phyloP scores from a whole-genome alignment of 2,797 vertebrate species.

The Eurystomus glaucurus region DNA sequence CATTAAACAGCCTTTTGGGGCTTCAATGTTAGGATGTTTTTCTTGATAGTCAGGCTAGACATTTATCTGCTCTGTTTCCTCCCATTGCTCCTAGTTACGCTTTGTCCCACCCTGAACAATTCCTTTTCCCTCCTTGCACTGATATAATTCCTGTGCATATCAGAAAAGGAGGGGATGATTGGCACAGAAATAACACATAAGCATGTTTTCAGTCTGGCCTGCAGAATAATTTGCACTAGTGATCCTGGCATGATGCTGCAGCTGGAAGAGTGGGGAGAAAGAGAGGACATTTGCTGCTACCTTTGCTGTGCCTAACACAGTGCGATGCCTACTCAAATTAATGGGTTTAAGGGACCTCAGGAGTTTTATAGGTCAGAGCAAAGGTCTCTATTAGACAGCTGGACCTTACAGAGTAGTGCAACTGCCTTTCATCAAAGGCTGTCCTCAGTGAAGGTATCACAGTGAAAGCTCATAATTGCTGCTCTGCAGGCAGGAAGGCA shows the following conservation, averaged over 20 bases:
- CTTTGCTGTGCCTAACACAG: background rate
- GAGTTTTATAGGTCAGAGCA: background rate
- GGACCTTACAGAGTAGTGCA: background rate
- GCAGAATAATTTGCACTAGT: background rate
- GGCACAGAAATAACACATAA: background rate
- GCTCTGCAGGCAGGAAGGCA: rapidly evolving
- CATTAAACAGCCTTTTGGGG: background rate
- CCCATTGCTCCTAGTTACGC: background rate
- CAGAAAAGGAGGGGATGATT: background rate
- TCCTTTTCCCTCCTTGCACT: background rate
- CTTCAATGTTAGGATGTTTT: slow-evolving; percentile 50
- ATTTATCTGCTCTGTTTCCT: slow-evolving; percentile 27
- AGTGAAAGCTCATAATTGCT: rapidly evolving
- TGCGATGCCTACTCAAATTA: background rate
- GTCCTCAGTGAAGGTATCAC: rapidly evolving
- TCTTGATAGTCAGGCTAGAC: slow-evolving; percentile 52
- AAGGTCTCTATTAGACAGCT: background rate
- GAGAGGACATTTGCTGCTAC: background rate
- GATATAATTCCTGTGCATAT: background rate
- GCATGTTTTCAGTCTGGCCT: background rate
- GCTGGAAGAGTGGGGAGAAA: background rate
- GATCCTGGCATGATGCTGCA: background rate
- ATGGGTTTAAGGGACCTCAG: background rate
- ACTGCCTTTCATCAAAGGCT: background rate
- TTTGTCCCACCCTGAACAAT: slow-evolving; percentile 24